Percentiles rank a stretch among this genome's conserved stretches.
Conservation (phyloP, 2,113 vertebrate genomes). For the Psilopsiagon aymara region DNA sequence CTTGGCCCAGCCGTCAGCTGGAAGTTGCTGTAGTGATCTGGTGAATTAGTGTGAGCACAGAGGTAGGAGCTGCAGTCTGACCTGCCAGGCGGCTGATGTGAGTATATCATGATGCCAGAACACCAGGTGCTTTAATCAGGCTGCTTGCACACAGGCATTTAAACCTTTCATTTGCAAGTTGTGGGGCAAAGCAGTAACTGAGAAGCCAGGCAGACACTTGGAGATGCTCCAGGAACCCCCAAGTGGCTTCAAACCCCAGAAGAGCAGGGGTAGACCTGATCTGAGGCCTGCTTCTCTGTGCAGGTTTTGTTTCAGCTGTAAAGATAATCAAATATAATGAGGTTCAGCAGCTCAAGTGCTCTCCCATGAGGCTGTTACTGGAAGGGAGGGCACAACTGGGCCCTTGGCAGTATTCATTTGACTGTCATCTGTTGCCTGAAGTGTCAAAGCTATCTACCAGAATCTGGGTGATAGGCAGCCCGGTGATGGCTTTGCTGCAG, state of each 20-base stretch:
- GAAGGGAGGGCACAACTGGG: not conserved
- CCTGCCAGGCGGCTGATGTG: not conserved
- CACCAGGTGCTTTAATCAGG: not conserved
- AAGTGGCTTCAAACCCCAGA: not conserved
- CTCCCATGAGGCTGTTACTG: not conserved
- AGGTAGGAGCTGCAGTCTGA: not conserved
- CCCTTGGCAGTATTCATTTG: not conserved
- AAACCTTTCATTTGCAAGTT: not conserved
- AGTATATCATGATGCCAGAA: not conserved
- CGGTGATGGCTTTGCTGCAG: not conserved
- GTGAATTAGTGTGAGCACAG: not conserved
- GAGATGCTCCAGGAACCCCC: not conserved
- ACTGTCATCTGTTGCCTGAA: not conserved
- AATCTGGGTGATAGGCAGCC: too few species aligned
- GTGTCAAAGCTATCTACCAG: not conserved
- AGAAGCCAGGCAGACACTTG: not conserved
- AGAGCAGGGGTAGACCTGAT: not conserved
- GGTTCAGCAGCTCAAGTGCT: not conserved
- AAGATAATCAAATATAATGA: too few species aligned
- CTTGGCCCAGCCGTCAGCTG: not conserved
- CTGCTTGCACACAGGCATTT: accelerated
- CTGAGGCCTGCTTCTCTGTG: not conserved
- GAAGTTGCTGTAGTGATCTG: not conserved
- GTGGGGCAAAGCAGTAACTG: not conserved
- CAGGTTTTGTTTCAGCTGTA: not conserved